Evolutionary conservation across 1,140 invertebrate species (phyloP).

Genomic region (Eueides isabella): DNA sequence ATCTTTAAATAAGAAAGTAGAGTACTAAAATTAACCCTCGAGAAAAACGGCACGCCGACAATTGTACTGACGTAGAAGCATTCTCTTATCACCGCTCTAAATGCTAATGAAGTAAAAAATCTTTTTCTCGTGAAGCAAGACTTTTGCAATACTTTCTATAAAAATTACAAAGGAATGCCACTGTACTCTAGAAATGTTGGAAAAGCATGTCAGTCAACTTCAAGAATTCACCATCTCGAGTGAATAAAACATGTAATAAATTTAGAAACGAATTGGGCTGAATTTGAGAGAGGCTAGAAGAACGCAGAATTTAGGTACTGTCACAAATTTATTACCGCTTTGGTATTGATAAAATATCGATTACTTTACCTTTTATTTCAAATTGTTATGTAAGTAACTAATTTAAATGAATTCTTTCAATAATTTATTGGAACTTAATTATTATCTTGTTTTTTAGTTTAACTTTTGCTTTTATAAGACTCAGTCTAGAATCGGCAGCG

Average conservation of each 20-base stretch:
- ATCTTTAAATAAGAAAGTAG: constrained; percentile 6
- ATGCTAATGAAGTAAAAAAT: constrained; percentile 10
- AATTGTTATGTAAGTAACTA: not conserved
- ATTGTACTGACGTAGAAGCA: not conserved
- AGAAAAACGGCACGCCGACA: not conserved
- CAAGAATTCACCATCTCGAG: constrained; percentile 37
- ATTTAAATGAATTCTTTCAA: not conserved
- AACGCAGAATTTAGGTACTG: not conserved
- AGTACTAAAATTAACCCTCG: not conserved
- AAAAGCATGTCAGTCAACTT: constrained; percentile 45
- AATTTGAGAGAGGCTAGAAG: constrained; percentile 21
- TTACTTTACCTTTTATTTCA: not conserved
- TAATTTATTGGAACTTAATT: not conserved
- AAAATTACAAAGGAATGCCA: constrained; percentile 5
- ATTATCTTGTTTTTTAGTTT: not conserved
- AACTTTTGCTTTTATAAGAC: not conserved
- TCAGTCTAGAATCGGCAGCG: constrained; percentile 29
- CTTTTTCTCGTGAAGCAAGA: not conserved
- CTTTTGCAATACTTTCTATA: not conserved
- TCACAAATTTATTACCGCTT: not conserved
- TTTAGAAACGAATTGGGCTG: constrained; percentile 52
- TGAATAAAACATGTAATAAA: constrained; percentile 79
- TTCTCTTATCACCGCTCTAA: constrained; percentile 7
- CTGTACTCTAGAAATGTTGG: constrained; percentile 32
- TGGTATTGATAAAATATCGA: not conserved